Conservation (phyloP, 2,797 vertebrate genomes). For the Zalophus californianus region DNA sequence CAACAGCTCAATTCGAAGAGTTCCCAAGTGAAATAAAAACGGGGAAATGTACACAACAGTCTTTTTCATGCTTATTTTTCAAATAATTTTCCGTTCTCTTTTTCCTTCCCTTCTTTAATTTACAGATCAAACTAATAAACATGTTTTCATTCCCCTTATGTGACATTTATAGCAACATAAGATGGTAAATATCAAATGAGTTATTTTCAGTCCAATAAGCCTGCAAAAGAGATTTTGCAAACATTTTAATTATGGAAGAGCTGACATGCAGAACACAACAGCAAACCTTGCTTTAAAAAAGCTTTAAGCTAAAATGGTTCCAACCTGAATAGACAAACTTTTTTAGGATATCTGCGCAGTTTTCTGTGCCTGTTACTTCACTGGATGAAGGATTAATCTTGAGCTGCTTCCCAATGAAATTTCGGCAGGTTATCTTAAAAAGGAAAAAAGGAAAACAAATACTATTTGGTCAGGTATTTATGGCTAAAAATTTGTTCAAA, state of each 20-base stretch:
- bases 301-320: constrained; percentile 44
- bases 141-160: not conserved
- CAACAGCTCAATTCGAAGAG: not conserved
- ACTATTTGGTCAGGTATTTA: constrained; percentile 31
- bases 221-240: constrained; percentile 33
- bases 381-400: constrained; percentile 74
- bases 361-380: constrained; percentile 50
- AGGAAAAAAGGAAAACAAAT: constrained; percentile 73
- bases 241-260: constrained; percentile 26
- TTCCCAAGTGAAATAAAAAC: not conserved
- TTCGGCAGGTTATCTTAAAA: constrained; percentile 92
- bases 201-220: constrained; percentile 62
- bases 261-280: not conserved
- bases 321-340: constrained; percentile 83
- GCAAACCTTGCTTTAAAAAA: not conserved
- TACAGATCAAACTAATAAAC: not conserved
- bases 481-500: constrained; percentile 56
- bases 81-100: not conserved
- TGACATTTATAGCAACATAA: constrained; percentile 22
- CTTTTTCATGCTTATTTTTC: not conserved
- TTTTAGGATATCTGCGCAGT: not conserved
- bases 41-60: not conserved
- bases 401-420: constrained; percentile 90
- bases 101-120: not conserved
- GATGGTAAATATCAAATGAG: constrained; percentile 34